Conservation (phyloP, 2,888 invertebrate species). For the Siphonodentalium dalli region DNA sequence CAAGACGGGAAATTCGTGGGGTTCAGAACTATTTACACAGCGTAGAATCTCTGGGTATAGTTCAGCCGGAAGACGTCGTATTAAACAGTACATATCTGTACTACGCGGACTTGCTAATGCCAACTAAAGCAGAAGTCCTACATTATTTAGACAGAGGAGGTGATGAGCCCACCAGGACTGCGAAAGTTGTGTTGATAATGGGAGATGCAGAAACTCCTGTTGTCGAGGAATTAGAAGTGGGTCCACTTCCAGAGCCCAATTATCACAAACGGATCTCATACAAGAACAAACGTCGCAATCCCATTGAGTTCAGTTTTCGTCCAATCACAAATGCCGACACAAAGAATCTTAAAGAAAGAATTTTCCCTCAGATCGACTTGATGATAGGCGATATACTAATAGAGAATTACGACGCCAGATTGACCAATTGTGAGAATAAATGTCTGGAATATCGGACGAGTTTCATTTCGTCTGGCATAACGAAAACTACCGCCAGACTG, state of each 20-base stretch:
- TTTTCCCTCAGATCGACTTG: conserved; percentile 21
- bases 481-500: too few relatives aligned
- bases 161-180: conserved; percentile 34
- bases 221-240: conserved; percentile 52
- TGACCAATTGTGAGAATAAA: too few relatives aligned
- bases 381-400: conserved; percentile 32
- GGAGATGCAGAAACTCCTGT: conserved; percentile 41
- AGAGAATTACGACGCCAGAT: too few relatives aligned
- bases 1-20: conserved; percentile 34
- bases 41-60: conserved; percentile 27
- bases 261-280: conserved; percentile 28
- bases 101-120: conserved; percentile 38
- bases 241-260: conserved; percentile 39
- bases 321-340: conserved; percentile 41
- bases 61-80: conserved; percentile 16
- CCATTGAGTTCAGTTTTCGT: conserved; percentile 39
- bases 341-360: conserved; percentile 20
- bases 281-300: conserved; percentile 32
- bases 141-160: conserved; percentile 30
- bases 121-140: conserved; percentile 38
- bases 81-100: conserved; percentile 42
- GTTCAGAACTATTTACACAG: conserved; percentile 34
- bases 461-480: too few relatives aligned
- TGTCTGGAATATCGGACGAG: too few relatives aligned
- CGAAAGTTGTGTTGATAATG: conserved; percentile 41